Evolutionary conservation across 64 coral and sea anemone species (phyloP).

Genomic region (Porites lutea): DNA sequence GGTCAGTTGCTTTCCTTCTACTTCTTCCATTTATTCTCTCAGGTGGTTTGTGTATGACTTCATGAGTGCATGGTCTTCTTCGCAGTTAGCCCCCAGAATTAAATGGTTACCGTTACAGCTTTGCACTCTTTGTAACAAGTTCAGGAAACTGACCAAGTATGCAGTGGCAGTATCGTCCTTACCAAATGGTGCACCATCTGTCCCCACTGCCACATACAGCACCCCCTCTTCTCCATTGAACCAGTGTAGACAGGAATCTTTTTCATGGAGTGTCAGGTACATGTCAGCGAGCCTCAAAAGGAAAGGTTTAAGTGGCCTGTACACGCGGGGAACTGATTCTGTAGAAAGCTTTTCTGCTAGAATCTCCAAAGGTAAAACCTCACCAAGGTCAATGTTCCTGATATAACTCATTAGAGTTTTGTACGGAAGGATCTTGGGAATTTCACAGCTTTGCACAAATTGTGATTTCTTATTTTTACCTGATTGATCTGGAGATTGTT

Average conservation of each 20-base stretch:
- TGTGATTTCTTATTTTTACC: no score
- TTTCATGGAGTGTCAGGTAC: slow-evolving; percentile 53
- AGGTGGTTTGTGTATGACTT: not conserved
- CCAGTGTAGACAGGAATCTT: slow-evolving; percentile 44
- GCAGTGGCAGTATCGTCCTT: slow-evolving; percentile 66
- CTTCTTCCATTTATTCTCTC: slow-evolving; percentile 52
- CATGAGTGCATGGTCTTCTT: slow-evolving; percentile 22
- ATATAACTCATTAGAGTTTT: no score
- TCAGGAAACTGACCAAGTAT: no score
- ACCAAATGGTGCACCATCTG: slow-evolving; percentile 75
- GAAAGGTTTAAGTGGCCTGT: slow-evolving; percentile 63
- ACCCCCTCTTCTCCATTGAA: slow-evolving; percentile 52
- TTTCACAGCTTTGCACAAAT: no score
- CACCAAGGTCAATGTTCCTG: slow-evolving; percentile 61
- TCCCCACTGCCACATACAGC: slow-evolving; percentile 32
- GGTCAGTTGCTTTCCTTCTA: not conserved
- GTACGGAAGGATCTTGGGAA: no score
- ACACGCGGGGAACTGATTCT: slow-evolving; percentile 36
- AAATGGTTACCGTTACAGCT: slow-evolving; percentile 61
- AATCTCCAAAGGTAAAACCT: slow-evolving; percentile 19
- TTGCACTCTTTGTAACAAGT: no score
- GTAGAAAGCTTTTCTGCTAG: slow-evolving; percentile 38
- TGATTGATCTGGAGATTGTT: no score
- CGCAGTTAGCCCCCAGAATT: slow-evolving; percentile 17
- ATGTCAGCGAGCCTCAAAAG: slow-evolving; percentile 56